These are phyloP conservation scores for Lophochroa leadbeateri DNA, from an alignment of 2,113 vertebrate species.

Conservation along the genomic window DNA sequence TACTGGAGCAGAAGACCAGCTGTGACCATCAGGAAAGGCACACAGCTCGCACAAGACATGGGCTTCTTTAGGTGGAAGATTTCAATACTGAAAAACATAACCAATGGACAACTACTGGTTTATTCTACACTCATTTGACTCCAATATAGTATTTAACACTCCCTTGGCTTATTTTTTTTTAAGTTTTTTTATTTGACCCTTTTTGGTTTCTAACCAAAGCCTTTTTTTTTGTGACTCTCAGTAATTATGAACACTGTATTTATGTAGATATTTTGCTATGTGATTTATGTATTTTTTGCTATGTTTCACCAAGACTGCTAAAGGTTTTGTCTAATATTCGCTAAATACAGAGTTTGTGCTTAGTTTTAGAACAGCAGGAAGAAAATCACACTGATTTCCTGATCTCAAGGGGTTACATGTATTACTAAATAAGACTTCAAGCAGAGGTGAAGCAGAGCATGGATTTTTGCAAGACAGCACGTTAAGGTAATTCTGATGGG, in stretches of 20 bases:
- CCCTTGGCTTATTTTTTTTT: conserved; percentile 22
- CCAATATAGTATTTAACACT: background rate
- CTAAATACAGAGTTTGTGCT: background rate
- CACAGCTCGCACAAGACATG: background rate
- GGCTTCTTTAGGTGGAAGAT: conserved; percentile 31
- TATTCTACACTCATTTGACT: conserved; percentile 34
- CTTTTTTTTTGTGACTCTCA: conserved; percentile 26
- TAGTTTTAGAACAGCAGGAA: conserved; percentile 18
- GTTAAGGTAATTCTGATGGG: background rate
- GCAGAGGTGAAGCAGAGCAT: background rate
- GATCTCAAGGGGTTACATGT: background rate
- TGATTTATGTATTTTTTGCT: background rate
- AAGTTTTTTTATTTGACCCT: conserved; percentile 25
- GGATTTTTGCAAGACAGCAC: background rate
- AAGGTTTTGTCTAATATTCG: background rate
- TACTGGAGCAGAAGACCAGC: conserved; percentile 42
- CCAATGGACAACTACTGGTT: background rate
- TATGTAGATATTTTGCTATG: background rate
- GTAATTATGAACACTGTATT: background rate
- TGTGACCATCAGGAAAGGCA: conserved; percentile 53
- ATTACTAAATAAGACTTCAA: background rate
- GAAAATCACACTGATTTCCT: conserved; percentile 23
- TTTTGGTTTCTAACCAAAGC: conserved; percentile 61
- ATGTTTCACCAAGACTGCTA: background rate
- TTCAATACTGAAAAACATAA: conserved; percentile 15